Percentiles rank a stretch among this genome's conserved stretches.
These are phyloP conservation scores for Dyspetes luteomarginatus DNA, from an alignment of 2,888 invertebrate species.

Conservation along the genomic window DNA sequence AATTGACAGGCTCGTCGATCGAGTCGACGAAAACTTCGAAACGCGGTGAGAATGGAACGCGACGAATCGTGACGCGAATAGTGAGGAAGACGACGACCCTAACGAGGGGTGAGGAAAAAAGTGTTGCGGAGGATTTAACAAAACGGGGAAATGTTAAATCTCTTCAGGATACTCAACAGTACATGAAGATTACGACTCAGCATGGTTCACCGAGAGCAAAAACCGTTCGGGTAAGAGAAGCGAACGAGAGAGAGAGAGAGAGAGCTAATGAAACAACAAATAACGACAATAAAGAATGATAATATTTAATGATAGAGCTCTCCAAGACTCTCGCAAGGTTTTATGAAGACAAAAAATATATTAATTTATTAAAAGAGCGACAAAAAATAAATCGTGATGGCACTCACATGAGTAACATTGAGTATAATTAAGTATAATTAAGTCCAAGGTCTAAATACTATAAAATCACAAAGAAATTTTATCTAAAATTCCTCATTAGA, in stretches of 20 bases:
- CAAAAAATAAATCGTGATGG: background rate
- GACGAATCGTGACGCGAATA: constrained; percentile 93
- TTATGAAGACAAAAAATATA: background rate
- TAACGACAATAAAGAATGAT: background rate
- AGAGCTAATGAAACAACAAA: background rate
- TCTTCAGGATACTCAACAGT: constrained; percentile 84
- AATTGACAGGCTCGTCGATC: constrained; percentile 86
- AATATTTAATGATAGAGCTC: background rate
- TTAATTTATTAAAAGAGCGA: constrained; percentile 8
- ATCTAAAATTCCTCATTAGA: background rate
- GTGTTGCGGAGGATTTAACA: constrained; percentile 88
- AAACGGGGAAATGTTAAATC: constrained; percentile 85
- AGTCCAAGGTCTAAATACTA: constrained; percentile 22
- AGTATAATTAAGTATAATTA: constrained; percentile 13
- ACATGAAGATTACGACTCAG: constrained; percentile 83
- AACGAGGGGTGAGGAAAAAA: constrained; percentile 93
- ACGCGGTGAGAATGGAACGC: constrained; percentile 90
- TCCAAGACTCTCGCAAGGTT: background rate
- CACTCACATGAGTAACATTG: background rate
- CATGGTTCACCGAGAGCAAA: constrained; percentile 87
- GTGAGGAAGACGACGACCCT: constrained; percentile 95
- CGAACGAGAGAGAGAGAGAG: background rate
- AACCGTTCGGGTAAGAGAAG: constrained; percentile 90
- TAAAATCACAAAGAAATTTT: background rate
- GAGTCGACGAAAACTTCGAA: constrained; percentile 93